Percentiles rank a stretch among this genome's conserved stretches.
Conservation (phyloP, 1,140 invertebrate species). For the Tetraneura akinire region DNA sequence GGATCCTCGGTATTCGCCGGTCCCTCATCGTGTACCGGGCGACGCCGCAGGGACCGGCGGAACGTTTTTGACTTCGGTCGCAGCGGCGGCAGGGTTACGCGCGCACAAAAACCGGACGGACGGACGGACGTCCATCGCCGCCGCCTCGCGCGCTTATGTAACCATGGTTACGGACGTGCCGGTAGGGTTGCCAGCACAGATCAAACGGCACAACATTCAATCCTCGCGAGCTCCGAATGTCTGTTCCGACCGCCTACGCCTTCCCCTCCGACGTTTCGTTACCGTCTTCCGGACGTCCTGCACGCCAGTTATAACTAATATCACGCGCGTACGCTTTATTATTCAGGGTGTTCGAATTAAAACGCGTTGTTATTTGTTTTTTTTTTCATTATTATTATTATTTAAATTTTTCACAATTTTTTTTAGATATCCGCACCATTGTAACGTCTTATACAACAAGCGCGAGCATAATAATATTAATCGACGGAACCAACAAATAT, state of each 20-base stretch:
- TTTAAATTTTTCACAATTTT: no score
- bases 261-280: no score
- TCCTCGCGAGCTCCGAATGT: neutral
- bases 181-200: conserved; percentile 23
- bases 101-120: conserved; percentile 36
- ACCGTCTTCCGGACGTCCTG: neutral
- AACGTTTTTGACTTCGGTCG: neutral
- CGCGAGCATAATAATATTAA: no score
- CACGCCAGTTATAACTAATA: neutral
- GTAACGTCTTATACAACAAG: no score
- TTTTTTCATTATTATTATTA: no score
- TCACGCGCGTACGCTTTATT: no score
- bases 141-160: neutral
- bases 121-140: conserved; percentile 28
- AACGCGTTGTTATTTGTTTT: no score
- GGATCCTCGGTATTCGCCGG: neutral
- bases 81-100: neutral
- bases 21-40: neutral
- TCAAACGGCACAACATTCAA: conserved; percentile 31
- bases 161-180: conserved; percentile 40
- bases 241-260: neutral
- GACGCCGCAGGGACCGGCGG: neutral
- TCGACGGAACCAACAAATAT: no score
- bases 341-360: no score
- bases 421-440: no score